Percentiles rank a stretch among this genome's conserved stretches.
Conservation (phyloP, 2,113 vertebrate species). For the Aix galericulata region DNA sequence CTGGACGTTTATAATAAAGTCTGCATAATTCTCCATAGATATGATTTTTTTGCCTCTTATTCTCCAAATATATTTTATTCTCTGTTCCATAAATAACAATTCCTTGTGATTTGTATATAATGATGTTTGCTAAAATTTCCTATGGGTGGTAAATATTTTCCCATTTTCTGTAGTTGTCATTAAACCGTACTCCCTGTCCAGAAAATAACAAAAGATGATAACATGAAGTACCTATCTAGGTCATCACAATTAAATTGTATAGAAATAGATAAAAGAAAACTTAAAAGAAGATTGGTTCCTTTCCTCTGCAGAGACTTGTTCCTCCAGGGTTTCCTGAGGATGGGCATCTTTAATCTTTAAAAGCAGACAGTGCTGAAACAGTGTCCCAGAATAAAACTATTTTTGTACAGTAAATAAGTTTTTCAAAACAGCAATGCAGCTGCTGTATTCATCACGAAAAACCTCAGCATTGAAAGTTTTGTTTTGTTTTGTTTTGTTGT, state of each 20-base stretch:
- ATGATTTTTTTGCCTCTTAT: not conserved
- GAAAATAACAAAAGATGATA: slow-evolving; percentile 57
- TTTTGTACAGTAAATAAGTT: slow-evolving; percentile 32
- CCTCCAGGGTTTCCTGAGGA: slow-evolving; percentile 49
- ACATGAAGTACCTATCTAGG: slow-evolving; percentile 38
- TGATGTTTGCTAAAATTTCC: not conserved
- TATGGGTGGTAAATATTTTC: not conserved
- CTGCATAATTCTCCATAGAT: not conserved
- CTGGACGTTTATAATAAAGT: not conserved
- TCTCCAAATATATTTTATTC: not conserved
- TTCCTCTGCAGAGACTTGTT: slow-evolving; percentile 58
- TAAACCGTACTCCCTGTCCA: slow-evolving; percentile 29
- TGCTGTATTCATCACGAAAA: not conserved
- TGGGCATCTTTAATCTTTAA: slow-evolving; percentile 62
- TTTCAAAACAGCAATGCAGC: slow-evolving; percentile 5
- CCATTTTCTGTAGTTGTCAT: not conserved
- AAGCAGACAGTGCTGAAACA: slow-evolving; percentile 5
- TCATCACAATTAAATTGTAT: slow-evolving; percentile 70
- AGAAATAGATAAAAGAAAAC: slow-evolving; percentile 70
- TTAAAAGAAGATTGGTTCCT: slow-evolving; percentile 56
- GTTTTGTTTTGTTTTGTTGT: not conserved
- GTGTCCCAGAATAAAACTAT: slow-evolving; percentile 13
- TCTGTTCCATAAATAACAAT: not conserved
- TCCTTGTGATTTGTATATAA: not conserved
- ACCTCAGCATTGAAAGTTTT: not conserved